Conservation (phyloP, 2,888 invertebrate genomes). For the Megalurothrips usitatus region DNA sequence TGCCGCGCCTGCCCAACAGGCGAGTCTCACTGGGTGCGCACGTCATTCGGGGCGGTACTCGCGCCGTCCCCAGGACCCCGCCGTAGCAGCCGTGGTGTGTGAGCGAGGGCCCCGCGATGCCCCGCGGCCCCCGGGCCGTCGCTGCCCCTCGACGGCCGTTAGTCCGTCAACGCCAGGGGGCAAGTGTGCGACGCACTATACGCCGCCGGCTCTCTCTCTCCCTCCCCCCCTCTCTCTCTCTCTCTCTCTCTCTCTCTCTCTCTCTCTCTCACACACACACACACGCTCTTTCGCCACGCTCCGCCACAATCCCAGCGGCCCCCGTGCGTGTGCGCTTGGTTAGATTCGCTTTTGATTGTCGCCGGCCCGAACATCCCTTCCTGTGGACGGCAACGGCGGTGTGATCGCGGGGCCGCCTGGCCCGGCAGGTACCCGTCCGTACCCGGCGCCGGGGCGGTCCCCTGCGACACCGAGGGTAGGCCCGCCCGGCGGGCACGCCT, state of each 20-base stretch:
- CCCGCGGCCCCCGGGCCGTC: not conserved
- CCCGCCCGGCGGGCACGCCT: too few species aligned
- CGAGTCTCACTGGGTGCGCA: too few species aligned
- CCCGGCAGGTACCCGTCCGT: too few species aligned
- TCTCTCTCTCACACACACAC: too few species aligned
- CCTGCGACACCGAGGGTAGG: too few species aligned
- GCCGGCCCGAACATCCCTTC: not conserved
- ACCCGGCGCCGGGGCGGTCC: too few species aligned
- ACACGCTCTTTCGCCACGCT: too few species aligned
- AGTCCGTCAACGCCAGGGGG: conserved; percentile 12
- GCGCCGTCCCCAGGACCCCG: not conserved
- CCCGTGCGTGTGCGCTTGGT: not conserved
- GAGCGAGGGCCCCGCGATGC: not conserved
- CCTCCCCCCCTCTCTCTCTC: not conserved
- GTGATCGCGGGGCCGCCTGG: too few species aligned
- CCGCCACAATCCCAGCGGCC: not conserved
- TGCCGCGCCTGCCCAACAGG: too few species aligned
- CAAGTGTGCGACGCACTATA: conserved; percentile 5
- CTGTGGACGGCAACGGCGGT: too few species aligned
- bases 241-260: too few species aligned
- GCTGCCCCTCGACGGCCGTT: not conserved
- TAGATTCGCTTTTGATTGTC: not conserved
- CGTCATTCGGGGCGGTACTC: too few species aligned
- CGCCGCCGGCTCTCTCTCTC: not conserved
- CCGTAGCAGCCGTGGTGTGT: not conserved